Evolutionary conservation across 2,888 invertebrate genomes (phyloP).

Genomic region (Euplexia lucipara): DNA sequence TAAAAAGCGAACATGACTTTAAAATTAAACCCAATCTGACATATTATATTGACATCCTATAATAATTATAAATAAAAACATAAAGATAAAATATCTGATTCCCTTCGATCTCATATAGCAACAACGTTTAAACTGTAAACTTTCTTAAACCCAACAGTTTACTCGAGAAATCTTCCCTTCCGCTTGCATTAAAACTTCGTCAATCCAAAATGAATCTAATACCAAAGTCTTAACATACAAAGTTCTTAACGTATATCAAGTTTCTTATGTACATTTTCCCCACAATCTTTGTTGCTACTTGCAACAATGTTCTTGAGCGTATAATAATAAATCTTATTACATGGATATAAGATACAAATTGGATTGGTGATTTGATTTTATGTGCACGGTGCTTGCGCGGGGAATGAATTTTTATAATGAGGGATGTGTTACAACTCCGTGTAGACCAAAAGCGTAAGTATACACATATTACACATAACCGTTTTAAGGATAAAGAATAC

Average conservation of each 20-base stretch:
- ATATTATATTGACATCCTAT: conserved; percentile 6
- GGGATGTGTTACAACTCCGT: conserved; percentile 48
- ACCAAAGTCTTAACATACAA: conserved; percentile 14
- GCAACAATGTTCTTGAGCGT: conserved; percentile 35
- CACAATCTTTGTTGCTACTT: conserved; percentile 43
- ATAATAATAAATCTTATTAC: conserved; percentile 52
- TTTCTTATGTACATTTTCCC: conserved; percentile 14
- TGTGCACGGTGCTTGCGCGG: conserved; percentile 31
- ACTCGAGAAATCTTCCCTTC: conserved; percentile 29
- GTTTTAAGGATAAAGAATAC: neutral
- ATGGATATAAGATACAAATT: conserved; percentile 55
- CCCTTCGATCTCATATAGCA: conserved; percentile 42
- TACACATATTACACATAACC: too few relatives aligned
- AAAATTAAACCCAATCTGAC: conserved; percentile 2
- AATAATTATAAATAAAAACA: conserved; percentile 25
- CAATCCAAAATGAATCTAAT: conserved; percentile 25
- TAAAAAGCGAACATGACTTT: neutral
- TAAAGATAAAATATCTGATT: conserved; percentile 28
- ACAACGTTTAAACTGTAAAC: conserved; percentile 45
- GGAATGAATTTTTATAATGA: conserved; percentile 55
- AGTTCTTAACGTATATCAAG: conserved; percentile 20
- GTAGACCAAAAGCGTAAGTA: conserved; percentile 26
- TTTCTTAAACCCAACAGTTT: conserved; percentile 31
- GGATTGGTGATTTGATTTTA: conserved; percentile 51
- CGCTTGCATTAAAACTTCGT: conserved; percentile 20